Evolutionary conservation across 64 coral and sea anemone genomes (phyloP).

Genomic region (Stylophora pistillata): DNA sequence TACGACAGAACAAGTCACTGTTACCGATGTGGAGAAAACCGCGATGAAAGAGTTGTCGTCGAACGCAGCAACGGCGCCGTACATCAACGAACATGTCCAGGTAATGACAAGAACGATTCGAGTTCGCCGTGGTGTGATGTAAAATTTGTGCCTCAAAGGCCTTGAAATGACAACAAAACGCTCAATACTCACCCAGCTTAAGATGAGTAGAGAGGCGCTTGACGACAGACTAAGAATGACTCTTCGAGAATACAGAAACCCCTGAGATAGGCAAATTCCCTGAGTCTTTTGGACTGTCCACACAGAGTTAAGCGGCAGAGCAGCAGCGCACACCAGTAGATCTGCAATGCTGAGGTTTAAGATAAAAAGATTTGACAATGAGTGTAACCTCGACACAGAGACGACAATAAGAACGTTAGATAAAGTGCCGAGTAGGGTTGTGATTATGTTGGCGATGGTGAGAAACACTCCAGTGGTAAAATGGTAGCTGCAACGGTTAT

Average conservation of each 20-base stretch:
- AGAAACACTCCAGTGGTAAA: background rate
- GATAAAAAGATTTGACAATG: background rate
- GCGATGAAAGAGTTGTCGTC: background rate
- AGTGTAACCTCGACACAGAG: background rate
- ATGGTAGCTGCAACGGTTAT: background rate
- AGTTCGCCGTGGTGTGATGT: background rate
- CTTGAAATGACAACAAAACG: background rate
- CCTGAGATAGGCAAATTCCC: background rate
- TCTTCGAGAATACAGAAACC: background rate
- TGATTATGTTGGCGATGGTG: background rate
- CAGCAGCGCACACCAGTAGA: background rate
- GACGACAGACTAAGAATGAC: background rate
- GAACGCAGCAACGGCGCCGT: background rate
- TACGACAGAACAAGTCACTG: background rate
- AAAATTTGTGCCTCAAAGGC: background rate
- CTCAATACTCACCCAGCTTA: background rate
- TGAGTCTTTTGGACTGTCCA: background rate
- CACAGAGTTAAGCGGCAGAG: background rate
- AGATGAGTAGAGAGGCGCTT: background rate
- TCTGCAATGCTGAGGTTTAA: background rate
- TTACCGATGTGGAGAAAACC: background rate
- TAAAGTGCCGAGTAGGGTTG: background rate
- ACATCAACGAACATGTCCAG: background rate
- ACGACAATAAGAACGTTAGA: background rate
- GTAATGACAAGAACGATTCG: background rate